Base-by-base conservation (phyloP, 1,140 invertebrate genomes). In the Penaeus chinensis region DNA sequence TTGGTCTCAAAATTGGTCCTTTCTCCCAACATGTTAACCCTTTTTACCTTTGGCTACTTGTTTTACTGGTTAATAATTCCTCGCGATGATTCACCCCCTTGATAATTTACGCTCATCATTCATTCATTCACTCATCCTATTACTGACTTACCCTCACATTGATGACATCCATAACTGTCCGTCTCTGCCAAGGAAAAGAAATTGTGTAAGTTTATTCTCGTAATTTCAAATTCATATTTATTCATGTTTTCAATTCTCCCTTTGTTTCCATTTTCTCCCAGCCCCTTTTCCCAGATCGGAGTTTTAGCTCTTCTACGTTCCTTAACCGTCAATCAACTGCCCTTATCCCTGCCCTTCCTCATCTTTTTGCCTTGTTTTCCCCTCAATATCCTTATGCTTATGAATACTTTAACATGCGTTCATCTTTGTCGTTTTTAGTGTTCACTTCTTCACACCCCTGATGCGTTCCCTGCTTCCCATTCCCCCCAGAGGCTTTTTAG, bases 91-190 rank as follows among this genome's bases (percentile, higher is more conserved):
- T 13, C 11, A 7, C 11, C 11, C 7, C 47, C 47, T 47, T 47
- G 7, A 47, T 10, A 7, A 47, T 47, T 47, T 47, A 47, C 47
- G 7, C 11, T 47, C 37, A 42, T 8, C 37, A 42, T 42, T 54
- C 16, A 54, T 16, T 54, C 11, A 54, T 54, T 13, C 16, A 54
- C 18, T 60, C 7, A 80, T 20, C 3, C 13, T 61, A 11, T 42
- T 42, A 22, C 4, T 24, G n/a, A 60, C 82, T 74, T 42, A 83
- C 82, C 66, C 65, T 60, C 4, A 37, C 71, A 63, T 83, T 83
- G 22, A 83, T 74, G 47, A 83, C 82, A 11, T 83, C 82, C 82
- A 83, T 83, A 66, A 71, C 69, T 4, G 1, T 4, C 11, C 82
- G 65, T 69, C 82, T 83, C 82, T 83, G 66, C 37, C 11, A 18